Conservation (phyloP, 2,113 vertebrate species). For the Leiothrix lutea region DNA sequence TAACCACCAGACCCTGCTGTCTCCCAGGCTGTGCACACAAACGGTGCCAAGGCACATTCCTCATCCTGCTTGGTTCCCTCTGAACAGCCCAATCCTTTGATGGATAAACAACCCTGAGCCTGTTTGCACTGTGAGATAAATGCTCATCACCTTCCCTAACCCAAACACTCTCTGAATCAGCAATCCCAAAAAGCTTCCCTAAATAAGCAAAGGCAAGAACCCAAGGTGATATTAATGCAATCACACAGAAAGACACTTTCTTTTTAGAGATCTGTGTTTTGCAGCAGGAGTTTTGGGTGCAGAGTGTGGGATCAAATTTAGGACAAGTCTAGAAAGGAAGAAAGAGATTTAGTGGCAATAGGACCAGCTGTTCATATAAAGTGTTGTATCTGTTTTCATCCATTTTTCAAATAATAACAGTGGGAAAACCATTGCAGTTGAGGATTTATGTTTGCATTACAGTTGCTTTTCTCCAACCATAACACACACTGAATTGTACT, state of each 20-base stretch:
- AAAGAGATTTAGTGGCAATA: background rate
- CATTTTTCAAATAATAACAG: constrained; percentile 20
- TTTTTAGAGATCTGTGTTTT: background rate
- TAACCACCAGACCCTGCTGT: background rate
- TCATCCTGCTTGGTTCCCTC: background rate
- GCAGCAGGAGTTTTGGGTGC: background rate
- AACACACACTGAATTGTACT: constrained; percentile 42
- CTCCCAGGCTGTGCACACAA: background rate
- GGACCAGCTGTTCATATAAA: background rate
- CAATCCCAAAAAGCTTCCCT: background rate
- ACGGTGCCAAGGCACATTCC: background rate
- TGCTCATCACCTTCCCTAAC: background rate
- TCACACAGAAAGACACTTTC: background rate
- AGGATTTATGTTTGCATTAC: constrained; percentile 15
- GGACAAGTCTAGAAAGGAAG: background rate
- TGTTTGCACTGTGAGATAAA: background rate
- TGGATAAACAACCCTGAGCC: background rate
- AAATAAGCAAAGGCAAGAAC: background rate
- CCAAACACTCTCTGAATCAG: background rate
- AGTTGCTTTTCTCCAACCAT: constrained; percentile 3
- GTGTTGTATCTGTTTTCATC: background rate
- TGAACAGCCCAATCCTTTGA: background rate
- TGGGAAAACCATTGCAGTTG: background rate
- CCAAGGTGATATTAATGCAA: background rate
- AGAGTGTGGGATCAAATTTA: background rate